Base-by-base conservation (phyloP, 2,888 invertebrate species). In the Trilocha varians region DNA sequence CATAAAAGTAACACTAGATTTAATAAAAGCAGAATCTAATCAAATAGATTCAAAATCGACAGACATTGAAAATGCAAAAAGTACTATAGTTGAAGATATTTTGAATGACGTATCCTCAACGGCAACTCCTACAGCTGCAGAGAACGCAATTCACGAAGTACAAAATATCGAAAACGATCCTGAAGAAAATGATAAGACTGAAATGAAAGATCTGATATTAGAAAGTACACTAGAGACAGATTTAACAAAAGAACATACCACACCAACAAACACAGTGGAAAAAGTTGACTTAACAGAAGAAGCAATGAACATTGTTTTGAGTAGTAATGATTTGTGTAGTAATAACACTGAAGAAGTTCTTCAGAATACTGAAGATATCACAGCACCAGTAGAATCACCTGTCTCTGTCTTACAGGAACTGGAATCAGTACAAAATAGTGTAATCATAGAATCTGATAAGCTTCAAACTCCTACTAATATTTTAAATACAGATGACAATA, bases 391-490 rank as follows among this genome's bases (percentile, higher is more conserved):
- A 6, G 6, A 6, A 25, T 9, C 25, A 3, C 8, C 11, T 25
- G 8, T 25, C 25, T 45, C 14, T 40, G 48, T 39, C 17, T 45
- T 52, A 53, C 45, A 45, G 41, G 57, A 53, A 61, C 66, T 73
- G 69, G 69, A 66, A 46, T 49, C 57, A 70, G 71, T 72, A 73
- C 72, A 72, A 73, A 70, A 47, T 59, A 52, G 4, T 33, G 16
- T 32, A 13, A 16, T 13, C 3, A 14, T 13, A 32, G 13, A 33
- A 34, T 13, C 34, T 9, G 9, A 17, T 13, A 13, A 39, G 16
- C 3, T 11, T 25, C 8, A 25, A 25, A 25, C 6, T 25, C 5
- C 25, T 11, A 25, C 11, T 25, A 25, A 2, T 25, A 6, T 2
- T 25, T 25, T 11, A 25, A 11, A 25, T 4, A 36, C 36, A 16